A percentile compares a stretch with the other conserved stretches of the same genome.
Evolutionary conservation across 2,113 vertebrate species (phyloP).

Genomic region (human (Homo sapiens)): DNA sequence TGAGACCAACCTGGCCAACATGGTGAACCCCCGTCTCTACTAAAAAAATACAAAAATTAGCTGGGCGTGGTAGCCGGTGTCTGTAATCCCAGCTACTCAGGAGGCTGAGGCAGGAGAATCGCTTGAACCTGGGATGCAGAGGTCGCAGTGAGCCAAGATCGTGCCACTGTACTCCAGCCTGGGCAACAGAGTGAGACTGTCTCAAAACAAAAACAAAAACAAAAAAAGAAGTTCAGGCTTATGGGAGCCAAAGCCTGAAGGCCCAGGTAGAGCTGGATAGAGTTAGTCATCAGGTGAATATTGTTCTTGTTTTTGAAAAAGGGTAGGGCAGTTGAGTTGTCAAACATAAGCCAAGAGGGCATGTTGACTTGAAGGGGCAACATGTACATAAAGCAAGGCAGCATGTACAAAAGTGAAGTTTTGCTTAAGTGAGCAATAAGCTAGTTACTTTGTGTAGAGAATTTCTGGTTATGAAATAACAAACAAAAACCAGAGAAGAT

Average conservation of each 20-base stretch:
- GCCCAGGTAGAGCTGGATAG: background rate
- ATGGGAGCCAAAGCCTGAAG: background rate
- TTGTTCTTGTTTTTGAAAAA: background rate
- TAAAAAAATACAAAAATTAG: no score
- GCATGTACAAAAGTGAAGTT: background rate
- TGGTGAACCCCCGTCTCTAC: no score
- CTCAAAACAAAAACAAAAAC: no score
- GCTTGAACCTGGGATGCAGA: no score
- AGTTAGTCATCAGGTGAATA: background rate
- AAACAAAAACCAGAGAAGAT: background rate
- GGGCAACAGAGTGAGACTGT: no score
- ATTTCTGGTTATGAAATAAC: background rate
- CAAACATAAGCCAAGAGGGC: background rate
- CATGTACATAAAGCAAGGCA: background rate
- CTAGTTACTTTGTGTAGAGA: background rate
- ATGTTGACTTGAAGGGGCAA: background rate
- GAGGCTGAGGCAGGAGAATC: no score
- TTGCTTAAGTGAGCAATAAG: background rate
- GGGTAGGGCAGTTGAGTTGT: background rate
- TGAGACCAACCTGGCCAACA: no score
- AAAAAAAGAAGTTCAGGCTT: background rate
- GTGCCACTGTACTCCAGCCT: no score
- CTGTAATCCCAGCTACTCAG: no score
- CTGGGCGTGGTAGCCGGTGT: no score
- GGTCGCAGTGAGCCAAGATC: no score